A percentile compares a stretch with the other conserved stretches of the same genome.
phyloP scores from a whole-genome alignment of 2,888 invertebrate genomes.

The Microdon myrmicae region DNA sequence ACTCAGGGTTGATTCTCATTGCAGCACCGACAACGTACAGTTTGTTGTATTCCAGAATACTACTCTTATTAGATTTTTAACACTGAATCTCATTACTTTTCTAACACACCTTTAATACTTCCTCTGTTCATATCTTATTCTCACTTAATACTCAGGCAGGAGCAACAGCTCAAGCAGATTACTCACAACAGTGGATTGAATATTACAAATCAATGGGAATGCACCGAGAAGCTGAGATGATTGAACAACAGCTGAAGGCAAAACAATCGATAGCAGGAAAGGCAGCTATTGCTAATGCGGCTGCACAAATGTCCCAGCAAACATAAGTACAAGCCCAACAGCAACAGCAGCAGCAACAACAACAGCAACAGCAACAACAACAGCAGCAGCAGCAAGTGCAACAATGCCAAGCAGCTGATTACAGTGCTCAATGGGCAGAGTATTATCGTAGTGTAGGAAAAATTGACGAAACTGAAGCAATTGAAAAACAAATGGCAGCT shows the following conservation, averaged over 20 bases:
- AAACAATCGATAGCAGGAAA: slow-evolving; percentile 64
- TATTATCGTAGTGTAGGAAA: slow-evolving; percentile 97
- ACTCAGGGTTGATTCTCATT: too few relatives aligned
- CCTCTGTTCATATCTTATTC: too few relatives aligned
- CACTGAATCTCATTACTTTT: too few relatives aligned
- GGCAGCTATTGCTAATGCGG: slow-evolving; percentile 52
- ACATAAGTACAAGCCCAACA: slow-evolving; percentile 53
- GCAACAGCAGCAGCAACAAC: slow-evolving; percentile 57
- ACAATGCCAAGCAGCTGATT: slow-evolving; percentile 75
- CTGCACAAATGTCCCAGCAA: slow-evolving; percentile 56
- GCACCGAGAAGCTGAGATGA: slow-evolving; percentile 91
- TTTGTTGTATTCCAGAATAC: too few relatives aligned
- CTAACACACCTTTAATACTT: too few relatives aligned
- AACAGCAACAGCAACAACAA: slow-evolving; percentile 54
- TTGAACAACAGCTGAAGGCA: slow-evolving; percentile 86
- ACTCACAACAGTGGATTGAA: slow-evolving; percentile 97
- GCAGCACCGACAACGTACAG: too few relatives aligned
- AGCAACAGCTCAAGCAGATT: slow-evolving; percentile 83
- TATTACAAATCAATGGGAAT: slow-evolving; percentile 94
- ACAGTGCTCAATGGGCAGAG: slow-evolving; percentile 97
- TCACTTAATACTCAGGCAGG: too few relatives aligned
- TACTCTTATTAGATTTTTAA: too few relatives aligned
- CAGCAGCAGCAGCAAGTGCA: slow-evolving; percentile 50
- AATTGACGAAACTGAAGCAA: slow-evolving; percentile 93
- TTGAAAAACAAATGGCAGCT: slow-evolving; percentile 88